Evolutionary conservation across 2,888 invertebrate species (phyloP).

Genomic region (Hetaerina titia): DNA sequence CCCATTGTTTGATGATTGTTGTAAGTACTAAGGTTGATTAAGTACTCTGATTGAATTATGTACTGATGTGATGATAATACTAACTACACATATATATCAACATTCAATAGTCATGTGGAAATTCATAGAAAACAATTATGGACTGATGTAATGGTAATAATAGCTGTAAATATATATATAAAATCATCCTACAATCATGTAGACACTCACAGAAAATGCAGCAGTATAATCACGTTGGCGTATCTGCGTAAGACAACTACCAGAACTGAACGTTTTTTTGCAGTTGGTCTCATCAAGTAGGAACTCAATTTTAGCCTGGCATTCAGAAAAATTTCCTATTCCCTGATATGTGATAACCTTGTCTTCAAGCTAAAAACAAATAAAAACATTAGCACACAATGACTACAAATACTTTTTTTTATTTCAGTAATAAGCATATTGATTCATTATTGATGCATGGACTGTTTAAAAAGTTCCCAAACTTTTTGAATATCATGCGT

Average conservation of each 20-base stretch:
- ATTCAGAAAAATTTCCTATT: conserved; percentile 71
- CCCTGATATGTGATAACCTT: conserved; percentile 70
- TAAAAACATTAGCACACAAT: background rate
- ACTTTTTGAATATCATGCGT: no score
- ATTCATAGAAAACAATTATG: background rate
- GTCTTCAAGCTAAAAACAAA: conserved; percentile 16
- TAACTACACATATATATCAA: no score
- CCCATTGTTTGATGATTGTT: no score
- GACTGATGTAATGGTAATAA: background rate
- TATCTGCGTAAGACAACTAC: conserved; percentile 72
- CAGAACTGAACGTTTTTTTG: conserved; percentile 69
- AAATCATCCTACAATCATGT: no score
- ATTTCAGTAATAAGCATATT: no score
- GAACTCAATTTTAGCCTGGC: conserved; percentile 70
- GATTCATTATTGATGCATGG: no score
- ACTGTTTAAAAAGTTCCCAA: no score
- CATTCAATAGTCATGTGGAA: background rate
- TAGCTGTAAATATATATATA: conserved; percentile 48
- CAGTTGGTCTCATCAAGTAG: conserved; percentile 71
- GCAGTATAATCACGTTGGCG: conserved; percentile 54
- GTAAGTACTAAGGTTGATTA: no score
- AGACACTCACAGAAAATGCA: conserved; percentile 48
- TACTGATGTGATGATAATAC: no score
- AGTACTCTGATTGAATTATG: no score
- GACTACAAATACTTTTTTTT: no score